phyloP scores from a whole-genome alignment of 2,797 vertebrate genomes.

The Stomatorhinus walkeri region DNA sequence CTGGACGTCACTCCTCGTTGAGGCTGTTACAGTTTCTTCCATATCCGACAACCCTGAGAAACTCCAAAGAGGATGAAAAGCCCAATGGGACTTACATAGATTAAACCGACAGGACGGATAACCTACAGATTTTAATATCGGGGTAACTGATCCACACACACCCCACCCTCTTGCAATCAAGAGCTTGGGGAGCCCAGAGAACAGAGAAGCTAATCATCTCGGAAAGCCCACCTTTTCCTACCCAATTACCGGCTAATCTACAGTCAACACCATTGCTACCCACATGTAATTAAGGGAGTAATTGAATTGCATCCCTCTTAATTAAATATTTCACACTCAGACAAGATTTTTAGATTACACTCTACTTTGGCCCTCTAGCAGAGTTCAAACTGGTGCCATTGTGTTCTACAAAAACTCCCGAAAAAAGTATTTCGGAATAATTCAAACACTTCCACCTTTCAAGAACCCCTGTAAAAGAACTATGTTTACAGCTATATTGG shows the following conservation, averaged over 20 bases:
- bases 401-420: background rate
- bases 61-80: background rate
- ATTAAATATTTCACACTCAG: conserved; percentile 72
- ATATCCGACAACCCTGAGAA: background rate
- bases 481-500: background rate
- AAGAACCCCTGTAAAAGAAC: background rate
- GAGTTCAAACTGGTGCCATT: background rate
- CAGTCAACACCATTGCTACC: conserved; percentile 57
- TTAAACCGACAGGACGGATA: background rate
- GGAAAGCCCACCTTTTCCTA: conserved; percentile 66
- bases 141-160: background rate
- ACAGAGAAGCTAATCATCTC: conserved; percentile 59
- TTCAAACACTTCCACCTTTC: background rate
- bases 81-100: background rate
- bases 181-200: conserved; percentile 40
- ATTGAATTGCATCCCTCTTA: conserved; percentile 70
- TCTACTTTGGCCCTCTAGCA: conserved; percentile 44
- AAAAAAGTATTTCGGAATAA: background rate
- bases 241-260: conserved; percentile 63
- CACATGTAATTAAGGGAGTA: conserved; percentile 66
- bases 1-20: background rate
- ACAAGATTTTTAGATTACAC: conserved; percentile 56
- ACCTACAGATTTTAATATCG: background rate
- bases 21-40: background rate
- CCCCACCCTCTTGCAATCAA: background rate